These are phyloP conservation scores for Macroramphosus scolopax DNA, from an alignment of 2,797 vertebrate species.

Conservation along the genomic window DNA sequence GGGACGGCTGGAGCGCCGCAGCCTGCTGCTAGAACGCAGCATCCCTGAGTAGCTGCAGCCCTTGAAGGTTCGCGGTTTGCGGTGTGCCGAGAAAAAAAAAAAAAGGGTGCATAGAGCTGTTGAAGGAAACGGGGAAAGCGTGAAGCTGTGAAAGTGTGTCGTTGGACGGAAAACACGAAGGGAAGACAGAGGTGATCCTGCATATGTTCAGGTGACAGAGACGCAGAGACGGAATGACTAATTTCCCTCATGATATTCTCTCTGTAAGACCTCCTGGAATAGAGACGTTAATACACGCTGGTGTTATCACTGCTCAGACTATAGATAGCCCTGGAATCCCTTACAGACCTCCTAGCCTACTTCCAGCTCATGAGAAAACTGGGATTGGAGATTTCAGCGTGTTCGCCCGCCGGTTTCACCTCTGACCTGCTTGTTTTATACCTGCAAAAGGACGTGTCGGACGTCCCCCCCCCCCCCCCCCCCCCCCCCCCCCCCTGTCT, in stretches of 20 bases:
- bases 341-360: conserved; percentile 49
- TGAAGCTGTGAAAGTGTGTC: too few species aligned
- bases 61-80: too few species aligned
- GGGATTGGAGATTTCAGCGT: conserved; percentile 17
- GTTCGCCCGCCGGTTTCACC: conserved; percentile 25
- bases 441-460: too few species aligned
- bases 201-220: conserved; percentile 18
- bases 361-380: conserved; percentile 42
- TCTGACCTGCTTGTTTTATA: conserved; percentile 37
- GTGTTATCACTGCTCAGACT: conserved; percentile 50
- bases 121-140: too few species aligned
- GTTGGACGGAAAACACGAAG: too few species aligned
- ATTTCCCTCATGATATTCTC: conserved; percentile 55
- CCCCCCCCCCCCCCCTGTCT: too few species aligned
- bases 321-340: conserved; percentile 62
- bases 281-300: conserved; percentile 42
- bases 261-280: conserved; percentile 47
- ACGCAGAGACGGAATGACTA: conserved; percentile 53
- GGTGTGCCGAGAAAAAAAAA: too few species aligned
- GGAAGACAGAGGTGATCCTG: too few species aligned
- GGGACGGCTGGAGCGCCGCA: conserved; percentile 1
- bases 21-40: not conserved
- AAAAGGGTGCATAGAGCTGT: too few species aligned
- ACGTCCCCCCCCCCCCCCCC: too few species aligned
- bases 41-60: too few species aligned